phyloP scores from a whole-genome alignment of 2,797 vertebrate species.

The Esox masquinongy region DNA sequence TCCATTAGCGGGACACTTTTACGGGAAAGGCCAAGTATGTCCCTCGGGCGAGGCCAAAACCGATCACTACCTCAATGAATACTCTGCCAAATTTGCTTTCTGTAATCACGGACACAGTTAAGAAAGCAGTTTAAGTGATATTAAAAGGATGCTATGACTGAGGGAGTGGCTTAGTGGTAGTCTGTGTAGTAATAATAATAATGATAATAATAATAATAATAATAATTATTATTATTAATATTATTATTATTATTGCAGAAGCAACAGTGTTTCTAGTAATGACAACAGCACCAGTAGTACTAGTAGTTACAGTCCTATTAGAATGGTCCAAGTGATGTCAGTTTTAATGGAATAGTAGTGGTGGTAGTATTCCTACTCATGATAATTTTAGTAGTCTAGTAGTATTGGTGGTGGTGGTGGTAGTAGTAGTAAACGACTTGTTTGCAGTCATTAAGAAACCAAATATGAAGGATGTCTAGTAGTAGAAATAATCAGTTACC shows the following conservation, averaged over 20 bases:
- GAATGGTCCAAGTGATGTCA: not conserved
- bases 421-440: too few relatives aligned
- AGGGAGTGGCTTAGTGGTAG: not conserved
- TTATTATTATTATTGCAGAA: not conserved
- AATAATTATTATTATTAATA: not conserved
- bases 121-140: slow-evolving; percentile 54
- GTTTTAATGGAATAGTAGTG: not conserved
- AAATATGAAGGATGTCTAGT: too few relatives aligned
- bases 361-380: not conserved
- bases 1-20: slow-evolving; percentile 90
- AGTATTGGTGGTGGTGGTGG: not conserved
- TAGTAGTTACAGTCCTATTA: not conserved
- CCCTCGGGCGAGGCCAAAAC: slow-evolving; percentile 74
- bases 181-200: not conserved
- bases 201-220: not conserved
- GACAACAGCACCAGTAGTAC: not conserved
- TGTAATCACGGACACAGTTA: slow-evolving; percentile 64
- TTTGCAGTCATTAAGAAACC: too few relatives aligned
- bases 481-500: not conserved
- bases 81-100: slow-evolving; percentile 53
- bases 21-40: slow-evolving; percentile 85
- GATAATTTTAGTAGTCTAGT: not conserved
- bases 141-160: slow-evolving; percentile 1
- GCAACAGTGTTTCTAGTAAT: not conserved
- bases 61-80: slow-evolving; percentile 44